These are phyloP conservation scores for Colossoma macropomum DNA, from an alignment of 2,113 vertebrate species.

Conservation along the genomic window DNA sequence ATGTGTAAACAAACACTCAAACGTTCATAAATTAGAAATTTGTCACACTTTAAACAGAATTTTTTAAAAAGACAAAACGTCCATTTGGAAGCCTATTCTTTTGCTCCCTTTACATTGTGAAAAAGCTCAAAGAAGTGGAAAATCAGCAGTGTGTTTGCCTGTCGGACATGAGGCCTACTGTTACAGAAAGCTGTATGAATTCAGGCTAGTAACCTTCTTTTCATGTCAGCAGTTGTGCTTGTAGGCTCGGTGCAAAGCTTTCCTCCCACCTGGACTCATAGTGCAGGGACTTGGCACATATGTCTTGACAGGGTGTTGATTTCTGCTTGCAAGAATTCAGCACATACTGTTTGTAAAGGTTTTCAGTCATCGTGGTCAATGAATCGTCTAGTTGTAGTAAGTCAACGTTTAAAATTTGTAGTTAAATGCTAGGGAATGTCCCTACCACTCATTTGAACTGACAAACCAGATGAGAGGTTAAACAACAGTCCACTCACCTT, in stretches of 20 bases:
- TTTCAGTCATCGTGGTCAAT: not conserved
- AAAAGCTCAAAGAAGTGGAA: too few relatives aligned
- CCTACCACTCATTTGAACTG: not conserved
- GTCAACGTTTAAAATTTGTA: too few relatives aligned
- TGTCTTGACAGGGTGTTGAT: not conserved
- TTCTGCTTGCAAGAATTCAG: not conserved
- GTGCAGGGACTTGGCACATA: not conserved
- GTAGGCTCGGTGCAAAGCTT: not conserved
- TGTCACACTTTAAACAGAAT: too few relatives aligned
- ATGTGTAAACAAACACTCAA: too few relatives aligned
- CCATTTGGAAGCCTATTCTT: too few relatives aligned
- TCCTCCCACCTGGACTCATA: not conserved
- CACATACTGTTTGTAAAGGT: not conserved
- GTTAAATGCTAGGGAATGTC: not conserved
- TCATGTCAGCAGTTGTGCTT: not conserved
- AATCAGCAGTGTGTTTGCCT: too few relatives aligned
- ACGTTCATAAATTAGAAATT: too few relatives aligned
- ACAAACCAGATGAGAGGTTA: not conserved
- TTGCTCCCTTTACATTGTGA: too few relatives aligned
- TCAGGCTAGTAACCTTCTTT: not conserved
- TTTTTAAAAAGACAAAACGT: too few relatives aligned
- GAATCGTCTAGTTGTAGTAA: too few relatives aligned
- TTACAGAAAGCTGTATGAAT: not conserved
- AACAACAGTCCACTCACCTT: too few relatives aligned
- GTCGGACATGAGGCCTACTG: too few relatives aligned